Base-by-base conservation (phyloP, 64 coral and sea anemone species). In the Montipora efflorescens region DNA sequence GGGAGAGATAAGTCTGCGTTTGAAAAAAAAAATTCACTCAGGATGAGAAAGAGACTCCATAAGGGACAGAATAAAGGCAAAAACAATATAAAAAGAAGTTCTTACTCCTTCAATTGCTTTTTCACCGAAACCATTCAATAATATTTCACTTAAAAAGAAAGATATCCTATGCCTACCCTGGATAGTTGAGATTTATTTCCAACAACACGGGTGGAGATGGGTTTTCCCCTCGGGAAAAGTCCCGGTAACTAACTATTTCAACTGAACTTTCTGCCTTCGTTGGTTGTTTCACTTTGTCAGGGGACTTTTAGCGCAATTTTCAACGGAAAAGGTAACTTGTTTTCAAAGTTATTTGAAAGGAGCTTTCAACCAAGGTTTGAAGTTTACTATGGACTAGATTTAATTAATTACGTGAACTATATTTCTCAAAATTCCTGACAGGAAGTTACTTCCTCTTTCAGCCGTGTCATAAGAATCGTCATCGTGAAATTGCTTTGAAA, bases 191-290 rank as follows among this genome's bases (percentile, higher is more conserved):
- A 57, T 57, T 57, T 46, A 16, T 45, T 13, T 25, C 4, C 13
- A 19, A 21, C 15, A 18, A 4, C 59, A 9, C 28, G 75, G 71
- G 45, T 58, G 88, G 51, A 16, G 88, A 90, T 80, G 88, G 93
- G 93, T 71, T 86, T 90, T 95, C 93, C 93, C 93, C 93, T 13
- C 88, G 93, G 93, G 61, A 64, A 94, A 94, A 71, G 66, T 86
- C 73, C 90, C 90, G 55, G 74, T 47, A 72, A 76, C 68, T 59
- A 90, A 90, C 45, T 0, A 36, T 84, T 90, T 78, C 50, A 36
- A 36, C 36, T 36, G 36, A 36, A 2, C 36, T 36, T 36, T 36
- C 36, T 36, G 36, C 36, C 1, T 36, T 36, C 1, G 1, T 36
- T 2, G 36, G 36, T 36, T 36, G 36, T 36, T 36, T 36, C 36